Conservation (phyloP, 1,140 invertebrate species). For the Anadara kagoshimensis region DNA sequence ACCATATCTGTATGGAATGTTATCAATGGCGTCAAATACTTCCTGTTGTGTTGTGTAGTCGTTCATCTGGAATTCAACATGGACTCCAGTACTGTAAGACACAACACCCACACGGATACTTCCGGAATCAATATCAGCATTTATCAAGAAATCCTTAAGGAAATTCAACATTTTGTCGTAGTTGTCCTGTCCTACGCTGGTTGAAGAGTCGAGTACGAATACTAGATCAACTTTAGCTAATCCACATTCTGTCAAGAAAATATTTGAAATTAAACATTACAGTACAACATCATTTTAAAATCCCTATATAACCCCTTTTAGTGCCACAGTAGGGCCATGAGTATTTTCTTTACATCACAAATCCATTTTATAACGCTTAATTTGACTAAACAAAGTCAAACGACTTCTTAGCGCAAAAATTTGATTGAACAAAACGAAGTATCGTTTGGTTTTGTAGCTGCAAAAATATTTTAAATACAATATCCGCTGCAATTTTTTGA, state of each 20-base stretch:
- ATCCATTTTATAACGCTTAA: too few relatives aligned
- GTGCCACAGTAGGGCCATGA: too few relatives aligned
- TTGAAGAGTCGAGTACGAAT: slow-evolving; percentile 62
- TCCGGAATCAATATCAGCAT: slow-evolving; percentile 57
- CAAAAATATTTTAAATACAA: too few relatives aligned
- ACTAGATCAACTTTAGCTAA: slow-evolving; percentile 58
- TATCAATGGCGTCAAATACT: slow-evolving; percentile 45
- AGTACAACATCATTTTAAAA: too few relatives aligned
- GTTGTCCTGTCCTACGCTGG: slow-evolving; percentile 55
- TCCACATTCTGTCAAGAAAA: slow-evolving; percentile 14
- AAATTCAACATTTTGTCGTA: slow-evolving; percentile 60
- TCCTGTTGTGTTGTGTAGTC: slow-evolving; percentile 26
- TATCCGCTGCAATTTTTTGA: too few relatives aligned
- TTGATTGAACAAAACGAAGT: too few relatives aligned
- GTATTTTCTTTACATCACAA: too few relatives aligned
- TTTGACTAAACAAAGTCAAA: too few relatives aligned
- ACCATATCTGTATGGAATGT: slow-evolving; percentile 46
- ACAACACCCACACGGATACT: slow-evolving; percentile 59
- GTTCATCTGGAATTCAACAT: slow-evolving; percentile 47
- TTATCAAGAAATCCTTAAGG: slow-evolving; percentile 52
- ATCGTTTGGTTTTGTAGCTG: too few relatives aligned
- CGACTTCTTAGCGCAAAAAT: too few relatives aligned
- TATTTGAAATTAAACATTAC: too few relatives aligned
- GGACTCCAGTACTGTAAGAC: slow-evolving; percentile 47
- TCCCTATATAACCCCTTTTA: too few relatives aligned